Percentiles rank a stretch among this genome's conserved stretches.
These are phyloP conservation scores for Anoplophora glabripennis DNA, from an alignment of 1,140 invertebrate genomes.

Conservation along the genomic window DNA sequence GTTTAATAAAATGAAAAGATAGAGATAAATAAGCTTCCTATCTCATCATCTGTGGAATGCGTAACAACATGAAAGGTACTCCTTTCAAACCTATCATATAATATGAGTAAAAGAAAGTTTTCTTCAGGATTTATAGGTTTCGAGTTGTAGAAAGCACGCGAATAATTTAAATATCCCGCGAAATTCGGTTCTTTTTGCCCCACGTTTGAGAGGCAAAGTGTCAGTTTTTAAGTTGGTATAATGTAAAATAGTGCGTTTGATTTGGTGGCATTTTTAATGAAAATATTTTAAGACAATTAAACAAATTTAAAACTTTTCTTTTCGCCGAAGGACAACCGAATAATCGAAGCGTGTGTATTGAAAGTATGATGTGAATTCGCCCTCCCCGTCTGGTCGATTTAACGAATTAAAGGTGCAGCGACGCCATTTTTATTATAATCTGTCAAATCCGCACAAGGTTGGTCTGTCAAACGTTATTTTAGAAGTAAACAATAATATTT, in stretches of 20 bases:
- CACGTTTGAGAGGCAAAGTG: too few relatives aligned
- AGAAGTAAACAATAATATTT: constrained; percentile 35
- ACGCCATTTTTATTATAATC: constrained; percentile 28
- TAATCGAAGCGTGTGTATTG: neutral
- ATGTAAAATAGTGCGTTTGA: constrained; percentile 24
- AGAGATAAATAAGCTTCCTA: too few relatives aligned
- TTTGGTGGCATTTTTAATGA: constrained; percentile 24
- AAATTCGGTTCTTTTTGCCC: too few relatives aligned
- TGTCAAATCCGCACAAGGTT: constrained; percentile 32
- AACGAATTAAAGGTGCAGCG: constrained; percentile 10
- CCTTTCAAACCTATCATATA: too few relatives aligned
- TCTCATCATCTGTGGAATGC: too few relatives aligned
- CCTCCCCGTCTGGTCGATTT: neutral
- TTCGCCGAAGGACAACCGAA: neutral
- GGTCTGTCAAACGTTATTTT: constrained; percentile 34
- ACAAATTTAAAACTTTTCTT: neutral
- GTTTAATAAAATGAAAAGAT: too few relatives aligned
- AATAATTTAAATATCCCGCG: too few relatives aligned
- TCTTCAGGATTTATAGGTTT: too few relatives aligned
- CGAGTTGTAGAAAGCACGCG: too few relatives aligned
- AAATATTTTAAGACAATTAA: neutral
- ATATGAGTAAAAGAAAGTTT: too few relatives aligned
- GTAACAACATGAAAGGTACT: too few relatives aligned
- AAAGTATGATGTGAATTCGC: neutral
- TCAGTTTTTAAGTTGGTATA: constrained; percentile 21